Conservation (phyloP, 2,888 invertebrate genomes). For the Ephialtes manifestator region DNA sequence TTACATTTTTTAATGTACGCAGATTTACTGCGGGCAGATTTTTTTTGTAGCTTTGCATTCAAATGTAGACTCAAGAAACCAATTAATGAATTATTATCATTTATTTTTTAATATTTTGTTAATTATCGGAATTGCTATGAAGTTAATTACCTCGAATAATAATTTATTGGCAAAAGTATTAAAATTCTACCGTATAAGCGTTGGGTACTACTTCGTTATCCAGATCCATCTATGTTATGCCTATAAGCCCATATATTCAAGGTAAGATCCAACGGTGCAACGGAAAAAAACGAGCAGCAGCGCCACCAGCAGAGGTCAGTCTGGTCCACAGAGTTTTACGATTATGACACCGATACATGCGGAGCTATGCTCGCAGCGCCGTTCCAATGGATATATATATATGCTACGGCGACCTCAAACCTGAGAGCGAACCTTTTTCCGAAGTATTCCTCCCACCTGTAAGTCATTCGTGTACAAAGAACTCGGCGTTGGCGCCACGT, state of each 20-base stretch:
- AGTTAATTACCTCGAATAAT: neutral
- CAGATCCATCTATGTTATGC: neutral
- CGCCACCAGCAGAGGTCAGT: constrained; percentile 7
- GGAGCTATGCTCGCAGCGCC: neutral
- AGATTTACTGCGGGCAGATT: neutral
- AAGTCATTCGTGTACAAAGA: neutral
- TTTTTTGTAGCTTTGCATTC: neutral
- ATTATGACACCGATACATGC: constrained; percentile 15
- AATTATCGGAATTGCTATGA: neutral
- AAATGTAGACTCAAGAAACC: neutral
- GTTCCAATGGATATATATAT: neutral
- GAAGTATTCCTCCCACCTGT: neutral
- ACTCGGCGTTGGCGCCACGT: too few species aligned
- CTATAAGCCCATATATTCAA: neutral
- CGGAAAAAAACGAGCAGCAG: constrained; percentile 3
- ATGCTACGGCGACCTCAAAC: constrained; percentile 6
- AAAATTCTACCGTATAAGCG: neutral
- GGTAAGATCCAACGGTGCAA: neutral
- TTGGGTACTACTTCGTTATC: neutral
- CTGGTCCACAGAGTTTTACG: constrained; percentile 11
- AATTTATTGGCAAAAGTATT: neutral
- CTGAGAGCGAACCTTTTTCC: neutral
- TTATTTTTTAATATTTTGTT: neutral
- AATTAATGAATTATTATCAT: neutral
- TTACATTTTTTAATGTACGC: neutral